Evolutionary conservation across 2,888 invertebrate species (phyloP).

Genomic region (Pilophorus perplexus): DNA sequence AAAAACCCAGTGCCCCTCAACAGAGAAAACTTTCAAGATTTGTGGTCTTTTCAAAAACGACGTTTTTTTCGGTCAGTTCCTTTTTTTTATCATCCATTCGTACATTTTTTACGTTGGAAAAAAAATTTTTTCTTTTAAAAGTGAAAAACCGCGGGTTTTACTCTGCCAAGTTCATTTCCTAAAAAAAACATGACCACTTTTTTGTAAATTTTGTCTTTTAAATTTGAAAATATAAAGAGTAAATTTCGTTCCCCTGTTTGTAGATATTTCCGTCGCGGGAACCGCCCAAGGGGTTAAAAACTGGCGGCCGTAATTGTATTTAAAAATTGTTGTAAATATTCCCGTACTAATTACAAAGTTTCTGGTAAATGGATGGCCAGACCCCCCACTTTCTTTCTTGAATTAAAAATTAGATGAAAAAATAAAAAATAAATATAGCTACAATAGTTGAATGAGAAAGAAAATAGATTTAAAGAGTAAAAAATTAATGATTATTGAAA

Average conservation of each 20-base stretch:
- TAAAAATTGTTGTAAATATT: constrained; percentile 45
- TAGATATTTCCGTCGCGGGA: constrained; percentile 42
- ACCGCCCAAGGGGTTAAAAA: constrained; percentile 30
- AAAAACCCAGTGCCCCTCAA: constrained; percentile 15
- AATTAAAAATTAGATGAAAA: constrained; percentile 42
- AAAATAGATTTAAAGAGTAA: constrained; percentile 44
- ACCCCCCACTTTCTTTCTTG: constrained; percentile 47
- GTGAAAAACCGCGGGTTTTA: no score
- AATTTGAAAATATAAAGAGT: background rate
- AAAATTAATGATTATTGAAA: constrained; percentile 47
- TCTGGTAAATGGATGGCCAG: constrained; percentile 44
- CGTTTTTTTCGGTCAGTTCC: no score
- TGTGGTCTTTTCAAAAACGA: background rate
- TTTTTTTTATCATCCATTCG: no score
- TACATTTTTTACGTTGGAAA: no score
- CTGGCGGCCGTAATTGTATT: constrained; percentile 44
- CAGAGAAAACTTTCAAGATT: constrained; percentile 8
- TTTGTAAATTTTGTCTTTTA: constrained; percentile 32
- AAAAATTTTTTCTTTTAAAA: no score
- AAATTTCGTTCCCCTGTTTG: constrained; percentile 42
- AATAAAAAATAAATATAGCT: constrained; percentile 45
- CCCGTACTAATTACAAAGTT: constrained; percentile 35
- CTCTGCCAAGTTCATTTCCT: background rate
- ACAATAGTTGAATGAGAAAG: constrained; percentile 47
- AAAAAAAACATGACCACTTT: constrained; percentile 40